A percentile compares a stretch with the other conserved stretches of the same genome.
phyloP scores from a whole-genome alignment of 2,888 invertebrate genomes.

The Drosophila mercatorum region DNA sequence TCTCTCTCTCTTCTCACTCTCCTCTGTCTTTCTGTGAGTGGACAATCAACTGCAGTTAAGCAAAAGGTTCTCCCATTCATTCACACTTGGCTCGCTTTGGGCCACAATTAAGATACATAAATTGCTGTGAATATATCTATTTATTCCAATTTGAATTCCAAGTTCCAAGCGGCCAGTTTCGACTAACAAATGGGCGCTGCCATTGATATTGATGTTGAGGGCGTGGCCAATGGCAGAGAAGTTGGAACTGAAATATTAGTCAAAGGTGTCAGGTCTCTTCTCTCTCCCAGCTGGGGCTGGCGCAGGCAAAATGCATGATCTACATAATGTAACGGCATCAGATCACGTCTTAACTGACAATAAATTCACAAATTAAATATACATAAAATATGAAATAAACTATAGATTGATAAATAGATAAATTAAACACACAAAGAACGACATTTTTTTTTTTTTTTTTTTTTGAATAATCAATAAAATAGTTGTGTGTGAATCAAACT shows the following conservation, averaged over 20 bases:
- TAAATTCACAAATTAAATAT: constrained; percentile 11
- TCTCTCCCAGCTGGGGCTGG: not conserved
- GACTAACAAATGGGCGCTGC: constrained; percentile 31
- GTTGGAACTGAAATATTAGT: constrained; percentile 6
- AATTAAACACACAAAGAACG: not conserved
- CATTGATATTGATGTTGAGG: constrained; percentile 39
- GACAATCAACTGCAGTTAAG: constrained; percentile 46
- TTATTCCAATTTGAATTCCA: constrained; percentile 34
- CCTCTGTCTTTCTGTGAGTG: not conserved
- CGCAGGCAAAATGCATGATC: not conserved
- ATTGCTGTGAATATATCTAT: constrained; percentile 54
- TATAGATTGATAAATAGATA: constrained; percentile 8
- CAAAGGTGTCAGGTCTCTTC: constrained; percentile 3
- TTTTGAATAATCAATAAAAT: not conserved
- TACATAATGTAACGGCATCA: constrained; percentile 14
- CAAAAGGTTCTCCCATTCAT: constrained; percentile 41
- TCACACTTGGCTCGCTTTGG: constrained; percentile 40
- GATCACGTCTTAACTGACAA: constrained; percentile 1
- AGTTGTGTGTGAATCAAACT: not conserved
- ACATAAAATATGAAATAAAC: constrained; percentile 10
- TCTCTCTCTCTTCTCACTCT: not conserved
- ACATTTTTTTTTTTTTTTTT: not conserved
- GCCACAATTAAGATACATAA: constrained; percentile 59
- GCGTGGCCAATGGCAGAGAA: constrained; percentile 7
- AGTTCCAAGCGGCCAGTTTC: constrained; percentile 13